These are phyloP conservation scores for Herpailurus yagouaroundi DNA, from an alignment of 2,113 vertebrate species.

Conservation along the genomic window DNA sequence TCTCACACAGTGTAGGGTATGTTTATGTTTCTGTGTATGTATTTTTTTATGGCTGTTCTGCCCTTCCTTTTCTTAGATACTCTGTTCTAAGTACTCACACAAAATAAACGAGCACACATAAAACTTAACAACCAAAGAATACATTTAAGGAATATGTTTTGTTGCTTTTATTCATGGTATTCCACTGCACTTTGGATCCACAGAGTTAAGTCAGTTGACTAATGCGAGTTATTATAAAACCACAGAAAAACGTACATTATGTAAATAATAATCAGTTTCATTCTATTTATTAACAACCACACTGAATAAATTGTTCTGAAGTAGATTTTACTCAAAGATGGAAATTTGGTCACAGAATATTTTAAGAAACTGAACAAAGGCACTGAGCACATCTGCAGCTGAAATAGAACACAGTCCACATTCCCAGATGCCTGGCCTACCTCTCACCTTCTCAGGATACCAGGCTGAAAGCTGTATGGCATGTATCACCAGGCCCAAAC, in stretches of 20 bases:
- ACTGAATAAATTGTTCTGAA: background rate
- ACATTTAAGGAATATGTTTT: too few relatives aligned
- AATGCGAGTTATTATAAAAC: background rate
- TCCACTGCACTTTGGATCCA: background rate
- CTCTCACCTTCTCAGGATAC: background rate
- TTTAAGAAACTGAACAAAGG: background rate
- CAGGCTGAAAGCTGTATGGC: background rate
- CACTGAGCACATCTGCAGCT: background rate
- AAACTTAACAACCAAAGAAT: background rate
- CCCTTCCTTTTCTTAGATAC: background rate
- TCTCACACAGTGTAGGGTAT: background rate
- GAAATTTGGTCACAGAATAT: background rate
- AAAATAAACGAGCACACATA: background rate
- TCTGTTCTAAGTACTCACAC: background rate
- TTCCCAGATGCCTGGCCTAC: background rate
- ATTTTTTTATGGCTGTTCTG: background rate
- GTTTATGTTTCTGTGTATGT: background rate
- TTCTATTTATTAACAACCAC: background rate
- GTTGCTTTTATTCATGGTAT: background rate
- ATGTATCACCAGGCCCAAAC: too few relatives aligned
- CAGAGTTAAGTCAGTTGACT: background rate
- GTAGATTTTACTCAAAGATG: background rate
- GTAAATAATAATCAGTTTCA: background rate
- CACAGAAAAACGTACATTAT: background rate
- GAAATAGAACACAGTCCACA: background rate